Evolutionary conservation across 2,797 vertebrate genomes (phyloP), one percentile per base, ranked within the genome.

Genomic region (Prunella strophiata): DNA sequence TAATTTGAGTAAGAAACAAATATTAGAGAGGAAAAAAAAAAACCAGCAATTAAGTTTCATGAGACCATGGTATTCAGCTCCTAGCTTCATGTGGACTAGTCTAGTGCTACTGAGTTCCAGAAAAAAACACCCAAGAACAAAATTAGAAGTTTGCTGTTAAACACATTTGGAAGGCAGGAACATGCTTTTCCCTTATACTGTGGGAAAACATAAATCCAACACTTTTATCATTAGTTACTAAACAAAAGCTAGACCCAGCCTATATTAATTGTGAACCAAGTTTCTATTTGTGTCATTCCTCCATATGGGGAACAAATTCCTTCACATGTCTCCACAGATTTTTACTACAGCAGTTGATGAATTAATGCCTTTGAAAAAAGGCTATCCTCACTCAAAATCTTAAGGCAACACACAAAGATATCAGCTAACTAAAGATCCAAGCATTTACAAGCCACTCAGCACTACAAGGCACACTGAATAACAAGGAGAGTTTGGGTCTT

Each of bases 1-100:
- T 62, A 86, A 52, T 92, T 62, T 87, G 59, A 95, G 47, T 58
- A 77, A 94, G n/a, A 85, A 81, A 72, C 63, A 95, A 93, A 42
- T 54, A 74, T 32, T 48, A 68, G 40, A 93, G 45, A 92, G 25
- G 4, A 75, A 91, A 71, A 58, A 94, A 94, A 66, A 91, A 68
- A 63, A 94, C 15, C 67, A 96, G 78, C 20, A 95, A 75, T 76
- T 65, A 88, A 42, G n/a, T 85, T 95, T 88, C 80, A 85, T 32
- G 27, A 66, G 68, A 90, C 72, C 76, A 30, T 2, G 5, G 38
- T 72, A 92, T 79, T 88, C 85, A 85, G 79, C 51, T 75, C 76
- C 50, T 76, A 50, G n/a, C 34, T 87, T 95, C 88, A 71, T 9
- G 7, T 16, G 59, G 77, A 67, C 27, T 77, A 50, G 11, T 79